phyloP scores from a whole-genome alignment of 2,888 invertebrate species.

The Drosophila merina region DNA sequence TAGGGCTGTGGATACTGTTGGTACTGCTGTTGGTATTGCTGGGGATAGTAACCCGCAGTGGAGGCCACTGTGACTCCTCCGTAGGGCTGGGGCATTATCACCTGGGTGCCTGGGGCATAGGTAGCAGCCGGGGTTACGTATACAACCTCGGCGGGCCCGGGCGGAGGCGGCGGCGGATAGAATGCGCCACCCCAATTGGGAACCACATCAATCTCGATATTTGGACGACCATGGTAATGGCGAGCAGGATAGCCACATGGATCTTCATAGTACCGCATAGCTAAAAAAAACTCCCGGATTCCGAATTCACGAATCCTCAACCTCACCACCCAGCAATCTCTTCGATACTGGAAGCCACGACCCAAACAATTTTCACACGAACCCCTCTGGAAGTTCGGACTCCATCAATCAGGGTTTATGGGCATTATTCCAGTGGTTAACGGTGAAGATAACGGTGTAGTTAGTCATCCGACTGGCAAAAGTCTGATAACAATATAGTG shows the following conservation, averaged over 20 bases:
- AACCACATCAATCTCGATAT: constrained; percentile 78
- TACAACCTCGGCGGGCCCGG: constrained; percentile 67
- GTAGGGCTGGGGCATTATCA: constrained; percentile 62
- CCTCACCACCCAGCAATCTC: constrained; percentile 49
- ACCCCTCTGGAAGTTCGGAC: constrained; percentile 19
- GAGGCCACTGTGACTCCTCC: constrained; percentile 45
- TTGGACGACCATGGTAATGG: constrained; percentile 75
- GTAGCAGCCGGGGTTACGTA: constrained; percentile 60
- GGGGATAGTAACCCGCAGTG: constrained; percentile 57
- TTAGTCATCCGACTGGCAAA: constrained; percentile 23
- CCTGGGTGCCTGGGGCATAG: constrained; percentile 53
- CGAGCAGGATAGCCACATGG: constrained; percentile 68
- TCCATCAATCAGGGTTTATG: constrained; percentile 36
- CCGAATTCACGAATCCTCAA: constrained; percentile 15
- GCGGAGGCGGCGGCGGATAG: constrained; percentile 63
- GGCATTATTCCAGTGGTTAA: constrained; percentile 35
- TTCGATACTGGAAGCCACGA: constrained; percentile 46
- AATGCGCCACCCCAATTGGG: constrained; percentile 69
- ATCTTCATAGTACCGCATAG: constrained; percentile 73
- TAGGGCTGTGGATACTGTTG: constrained; percentile 46
- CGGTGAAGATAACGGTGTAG: constrained; percentile 5
- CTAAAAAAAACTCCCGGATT: constrained; percentile 7
- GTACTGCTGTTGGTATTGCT: constrained; percentile 52
- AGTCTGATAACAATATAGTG: constrained; percentile 10
- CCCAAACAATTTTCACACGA: not conserved